These are phyloP conservation scores for Noctua pronuba DNA, from an alignment of 2,888 invertebrate species.

Conservation along the genomic window DNA sequence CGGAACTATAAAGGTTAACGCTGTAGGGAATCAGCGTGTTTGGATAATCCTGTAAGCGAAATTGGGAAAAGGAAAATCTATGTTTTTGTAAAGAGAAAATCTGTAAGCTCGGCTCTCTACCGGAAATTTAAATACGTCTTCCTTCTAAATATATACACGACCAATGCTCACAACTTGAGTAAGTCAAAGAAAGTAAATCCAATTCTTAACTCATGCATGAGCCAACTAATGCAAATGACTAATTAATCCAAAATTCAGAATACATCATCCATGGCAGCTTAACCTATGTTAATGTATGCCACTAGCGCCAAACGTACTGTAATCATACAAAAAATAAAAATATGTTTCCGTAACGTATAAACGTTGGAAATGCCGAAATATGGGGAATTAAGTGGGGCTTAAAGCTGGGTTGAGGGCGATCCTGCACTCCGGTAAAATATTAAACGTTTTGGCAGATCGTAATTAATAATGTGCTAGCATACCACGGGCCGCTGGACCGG, in stretches of 20 bases:
- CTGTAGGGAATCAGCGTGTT: slow-evolving; percentile 18
- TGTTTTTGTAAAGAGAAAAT: slow-evolving; percentile 39
- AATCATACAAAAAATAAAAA: slow-evolving; percentile 77
- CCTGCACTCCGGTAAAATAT: slow-evolving; percentile 87
- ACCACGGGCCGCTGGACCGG: slow-evolving; percentile 74
- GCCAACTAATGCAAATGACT: slow-evolving; percentile 43
- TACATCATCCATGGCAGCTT: slow-evolving; percentile 40
- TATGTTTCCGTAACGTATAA: slow-evolving; percentile 77
- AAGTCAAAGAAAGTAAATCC: slow-evolving; percentile 9
- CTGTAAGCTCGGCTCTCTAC: slow-evolving; percentile 14
- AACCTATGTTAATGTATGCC: slow-evolving; percentile 52
- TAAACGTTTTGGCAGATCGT: slow-evolving; percentile 84
- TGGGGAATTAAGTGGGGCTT: slow-evolving; percentile 86
- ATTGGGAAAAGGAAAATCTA: slow-evolving; percentile 44
- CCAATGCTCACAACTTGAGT: neutral
- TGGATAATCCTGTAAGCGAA: slow-evolving; percentile 53
- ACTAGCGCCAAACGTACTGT: slow-evolving; percentile 55
- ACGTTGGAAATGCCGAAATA: slow-evolving; percentile 83
- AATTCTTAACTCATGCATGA: slow-evolving; percentile 13
- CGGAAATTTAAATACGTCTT: slow-evolving; percentile 45
- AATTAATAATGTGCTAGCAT: slow-evolving; percentile 87
- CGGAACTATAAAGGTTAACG: slow-evolving; percentile 35
- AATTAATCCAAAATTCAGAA: slow-evolving; percentile 43
- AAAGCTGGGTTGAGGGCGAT: slow-evolving; percentile 81
- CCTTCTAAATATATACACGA: slow-evolving; percentile 14